Conservation (phyloP, 2,888 invertebrate genomes). For the Agriopis leucophaearia region DNA sequence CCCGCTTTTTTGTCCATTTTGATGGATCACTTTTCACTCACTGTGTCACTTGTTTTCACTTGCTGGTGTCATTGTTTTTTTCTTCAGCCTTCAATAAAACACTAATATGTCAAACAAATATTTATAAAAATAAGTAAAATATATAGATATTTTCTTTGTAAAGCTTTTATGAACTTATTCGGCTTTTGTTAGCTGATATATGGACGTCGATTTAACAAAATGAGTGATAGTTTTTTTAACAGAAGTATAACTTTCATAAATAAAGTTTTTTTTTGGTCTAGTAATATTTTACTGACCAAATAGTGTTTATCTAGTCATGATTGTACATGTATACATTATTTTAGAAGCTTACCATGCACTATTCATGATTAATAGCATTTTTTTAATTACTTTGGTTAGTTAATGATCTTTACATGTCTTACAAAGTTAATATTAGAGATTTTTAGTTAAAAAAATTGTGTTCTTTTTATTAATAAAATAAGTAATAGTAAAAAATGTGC, state of each 20-base stretch:
- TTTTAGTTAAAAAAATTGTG: too few species aligned
- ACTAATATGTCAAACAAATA: constrained; percentile 38
- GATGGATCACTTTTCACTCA: constrained; percentile 56
- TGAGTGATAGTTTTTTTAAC: neutral
- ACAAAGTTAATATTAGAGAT: too few species aligned
- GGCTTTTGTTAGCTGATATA: constrained; percentile 4
- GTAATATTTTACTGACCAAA: neutral
- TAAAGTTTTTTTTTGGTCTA: neutral
- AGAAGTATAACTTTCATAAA: neutral
- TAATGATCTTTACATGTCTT: too few species aligned
- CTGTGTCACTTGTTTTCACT: constrained; percentile 53
- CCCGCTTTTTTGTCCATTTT: constrained; percentile 71
- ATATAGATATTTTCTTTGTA: neutral
- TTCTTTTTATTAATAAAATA: too few species aligned
- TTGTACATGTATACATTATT: too few species aligned
- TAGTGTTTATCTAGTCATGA: too few species aligned
- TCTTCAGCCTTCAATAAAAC: constrained; percentile 37
- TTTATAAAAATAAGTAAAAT: neutral
- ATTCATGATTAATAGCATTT: too few species aligned
- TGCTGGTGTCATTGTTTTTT: constrained; percentile 45
- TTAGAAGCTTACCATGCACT: too few species aligned
- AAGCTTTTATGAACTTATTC: constrained; percentile 8
- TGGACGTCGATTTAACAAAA: constrained; percentile 11
- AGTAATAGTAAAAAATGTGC: too few species aligned
- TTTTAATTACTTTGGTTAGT: too few species aligned